Base-by-base conservation (phyloP, 2,888 invertebrate genomes). In the Phortica okadai region DNA sequence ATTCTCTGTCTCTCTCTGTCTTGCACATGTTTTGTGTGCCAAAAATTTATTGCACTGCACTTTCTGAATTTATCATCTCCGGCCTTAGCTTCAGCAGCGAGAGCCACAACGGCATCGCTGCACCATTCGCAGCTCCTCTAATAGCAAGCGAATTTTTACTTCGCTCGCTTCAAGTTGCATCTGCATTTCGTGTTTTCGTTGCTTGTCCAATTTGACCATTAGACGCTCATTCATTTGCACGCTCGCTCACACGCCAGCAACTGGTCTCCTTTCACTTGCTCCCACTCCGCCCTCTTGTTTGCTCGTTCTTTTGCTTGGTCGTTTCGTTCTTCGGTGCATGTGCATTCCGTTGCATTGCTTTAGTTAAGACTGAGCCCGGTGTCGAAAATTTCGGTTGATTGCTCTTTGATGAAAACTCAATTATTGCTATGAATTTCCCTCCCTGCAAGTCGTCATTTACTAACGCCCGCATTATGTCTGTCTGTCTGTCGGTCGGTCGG, bases 341-440 rank as follows among this genome's bases (percentile, higher is more conserved):
- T 50, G 25, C 62, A 62, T 62, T 62, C 25, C 62, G 50, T 50
- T 41, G 67, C 70, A 56, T 56, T 56, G 56, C 70, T 87, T 84
- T 87, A 83, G 85, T 84, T 87, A 86, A 87, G 86, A 88, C 86
- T 88, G 88, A 84, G 33, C 81, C 77, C 80, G 83, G 88, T 86
- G 86, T 86, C 85, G 83, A 83, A 87, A 86, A 86, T 85, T 81
- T 88, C 85, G 82, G 83, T 86, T 87, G 86, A 86, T 86, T 88
- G 88, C 86, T 80, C 88, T 87, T 88, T 88, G 88, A 88, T 86
- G 86, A 86, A 86, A 86, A 86, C 88, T 86, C 85, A 86, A 86
- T 86, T 86, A 86, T 86, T 44, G 56, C 74, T 21, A 74, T n/a
- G 66, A 67, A 67, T 75, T 62, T 59, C 70, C 54, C 33, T 25